phyloP scores from a whole-genome alignment of 2,113 vertebrate genomes.

The Ploceus nigricollis region DNA sequence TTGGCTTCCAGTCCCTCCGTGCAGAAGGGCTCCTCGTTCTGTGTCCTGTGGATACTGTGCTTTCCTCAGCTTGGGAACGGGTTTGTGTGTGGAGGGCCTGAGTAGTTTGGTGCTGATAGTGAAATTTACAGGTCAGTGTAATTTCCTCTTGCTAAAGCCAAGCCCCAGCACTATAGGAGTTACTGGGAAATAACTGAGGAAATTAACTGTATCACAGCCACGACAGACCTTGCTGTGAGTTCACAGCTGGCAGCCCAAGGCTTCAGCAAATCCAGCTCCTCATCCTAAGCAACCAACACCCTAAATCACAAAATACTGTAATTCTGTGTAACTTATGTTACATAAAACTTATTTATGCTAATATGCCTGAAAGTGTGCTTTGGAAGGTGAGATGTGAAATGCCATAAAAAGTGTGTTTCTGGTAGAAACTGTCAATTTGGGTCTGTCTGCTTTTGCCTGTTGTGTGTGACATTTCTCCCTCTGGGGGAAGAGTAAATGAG shows the following conservation, averaged over 20 bases:
- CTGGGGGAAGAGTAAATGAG: neutral
- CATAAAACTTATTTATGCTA: accelerated
- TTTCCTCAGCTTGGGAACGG: neutral
- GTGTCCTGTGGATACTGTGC: too few relatives aligned
- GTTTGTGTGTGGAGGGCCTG: neutral
- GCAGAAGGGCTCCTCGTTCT: neutral
- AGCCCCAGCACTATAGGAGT: too few relatives aligned
- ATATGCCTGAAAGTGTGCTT: neutral
- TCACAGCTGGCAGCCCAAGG: neutral
- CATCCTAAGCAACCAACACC: neutral
- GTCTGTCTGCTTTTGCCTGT: neutral
- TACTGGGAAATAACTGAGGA: neutral
- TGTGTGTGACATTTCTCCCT: neutral
- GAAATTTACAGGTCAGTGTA: neutral
- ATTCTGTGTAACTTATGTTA: accelerated
- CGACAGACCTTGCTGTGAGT: neutral
- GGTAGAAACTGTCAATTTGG: neutral
- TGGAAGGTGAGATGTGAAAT: neutral
- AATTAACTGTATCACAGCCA: neutral
- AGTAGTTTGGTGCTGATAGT: neutral
- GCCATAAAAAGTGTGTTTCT: neutral
- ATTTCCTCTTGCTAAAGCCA: neutral
- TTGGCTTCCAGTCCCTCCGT: neutral
- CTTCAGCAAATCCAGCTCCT: neutral
- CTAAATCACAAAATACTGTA: neutral